Conservation (phyloP, 2,888 invertebrate genomes). For the Phalera bucephala region DNA sequence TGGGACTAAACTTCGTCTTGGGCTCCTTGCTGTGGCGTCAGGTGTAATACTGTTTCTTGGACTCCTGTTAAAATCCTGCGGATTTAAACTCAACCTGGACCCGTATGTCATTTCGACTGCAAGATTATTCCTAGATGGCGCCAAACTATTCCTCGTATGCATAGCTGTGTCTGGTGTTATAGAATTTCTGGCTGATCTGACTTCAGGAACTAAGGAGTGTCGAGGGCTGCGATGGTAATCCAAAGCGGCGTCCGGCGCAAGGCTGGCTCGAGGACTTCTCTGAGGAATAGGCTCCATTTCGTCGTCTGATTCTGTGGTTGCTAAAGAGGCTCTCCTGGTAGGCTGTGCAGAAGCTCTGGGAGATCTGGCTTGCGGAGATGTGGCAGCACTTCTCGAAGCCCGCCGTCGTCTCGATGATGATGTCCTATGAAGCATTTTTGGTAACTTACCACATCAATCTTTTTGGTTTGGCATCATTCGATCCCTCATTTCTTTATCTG, state of each 20-base stretch:
- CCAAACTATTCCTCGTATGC: slow-evolving; percentile 79
- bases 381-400: slow-evolving; percentile 86
- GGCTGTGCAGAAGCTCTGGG: slow-evolving; percentile 74
- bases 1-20: slow-evolving; percentile 84
- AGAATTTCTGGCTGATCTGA: slow-evolving; percentile 84
- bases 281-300: slow-evolving; percentile 73
- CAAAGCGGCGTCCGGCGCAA: slow-evolving; percentile 80
- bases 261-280: slow-evolving; percentile 82
- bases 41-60: slow-evolving; percentile 77
- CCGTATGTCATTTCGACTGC: slow-evolving; percentile 82
- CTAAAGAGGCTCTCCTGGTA: slow-evolving; percentile 82
- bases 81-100: slow-evolving; percentile 81
- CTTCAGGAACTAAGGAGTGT: slow-evolving; percentile 81
- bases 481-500: slow-evolving; percentile 29
- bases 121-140: slow-evolving; percentile 84
- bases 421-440: slow-evolving; percentile 84
- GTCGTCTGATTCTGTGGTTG: slow-evolving; percentile 85
- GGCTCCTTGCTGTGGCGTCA: slow-evolving; percentile 77
- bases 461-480: slow-evolving; percentile 5
- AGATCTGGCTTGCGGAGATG: slow-evolving; percentile 83
- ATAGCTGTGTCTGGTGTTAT: slow-evolving; percentile 83
- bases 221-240: slow-evolving; percentile 83
- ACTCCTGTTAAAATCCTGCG: slow-evolving; percentile 80
- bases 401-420: slow-evolving; percentile 87
- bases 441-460: slow-evolving; percentile 3